Percentiles rank a stretch among this genome's conserved stretches.
Evolutionary conservation across 2,888 invertebrate genomes (phyloP).

Genomic region (Brenthis daphne): DNA sequence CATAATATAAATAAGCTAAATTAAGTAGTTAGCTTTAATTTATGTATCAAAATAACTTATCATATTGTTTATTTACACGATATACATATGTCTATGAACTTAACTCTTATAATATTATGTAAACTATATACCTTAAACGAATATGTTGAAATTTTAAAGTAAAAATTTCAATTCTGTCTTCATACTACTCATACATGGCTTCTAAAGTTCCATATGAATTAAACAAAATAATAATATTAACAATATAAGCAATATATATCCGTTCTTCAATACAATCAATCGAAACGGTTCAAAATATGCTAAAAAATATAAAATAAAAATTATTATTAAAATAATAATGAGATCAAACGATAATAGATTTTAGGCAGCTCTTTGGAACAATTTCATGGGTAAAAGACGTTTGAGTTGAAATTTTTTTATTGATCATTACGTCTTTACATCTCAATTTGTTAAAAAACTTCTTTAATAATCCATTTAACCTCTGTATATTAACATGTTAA

Average conservation of each 20-base stretch:
- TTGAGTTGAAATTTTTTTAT: conserved; percentile 30
- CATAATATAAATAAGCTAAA: conserved; percentile 4
- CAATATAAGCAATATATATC: conserved; percentile 23
- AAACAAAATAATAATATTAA: conserved; percentile 1
- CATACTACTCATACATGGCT: not conserved
- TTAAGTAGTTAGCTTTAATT: conserved; percentile 22
- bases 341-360: conserved; percentile 80
- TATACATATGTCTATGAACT: conserved; percentile 10
- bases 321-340: conserved; percentile 77
- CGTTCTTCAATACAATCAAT: conserved; percentile 47
- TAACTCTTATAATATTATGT: conserved; percentile 1
- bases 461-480: conserved; percentile 31
- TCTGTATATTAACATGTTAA: conserved; percentile 33
- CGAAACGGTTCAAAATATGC: conserved; percentile 41
- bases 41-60: conserved; percentile 14
- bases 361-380: conserved; percentile 83
- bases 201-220: not conserved
- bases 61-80: conserved; percentile 9
- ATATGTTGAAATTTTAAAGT: not conserved
- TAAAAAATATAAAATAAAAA: conserved; percentile 69
- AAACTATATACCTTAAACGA: not conserved
- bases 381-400: conserved; percentile 52
- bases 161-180: not conserved
- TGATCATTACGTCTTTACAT: conserved; percentile 29
- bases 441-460: conserved; percentile 29